Evolutionary conservation across 1,140 invertebrate genomes (phyloP), one percentile per base, ranked within the genome.

Genomic region (Dendroctonus ponderosae): DNA sequence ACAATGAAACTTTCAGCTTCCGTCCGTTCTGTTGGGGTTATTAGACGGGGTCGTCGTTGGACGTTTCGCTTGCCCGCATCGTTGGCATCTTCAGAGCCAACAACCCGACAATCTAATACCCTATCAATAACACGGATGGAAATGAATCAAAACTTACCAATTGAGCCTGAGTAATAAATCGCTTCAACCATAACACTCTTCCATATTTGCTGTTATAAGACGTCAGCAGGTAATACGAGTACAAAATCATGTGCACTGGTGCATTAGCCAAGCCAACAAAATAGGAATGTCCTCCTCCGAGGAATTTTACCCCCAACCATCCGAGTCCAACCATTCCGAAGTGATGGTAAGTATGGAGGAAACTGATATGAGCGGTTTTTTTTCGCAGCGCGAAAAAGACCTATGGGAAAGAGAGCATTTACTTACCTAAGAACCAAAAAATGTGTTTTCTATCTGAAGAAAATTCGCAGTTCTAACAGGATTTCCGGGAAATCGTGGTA

Each of bases 281-380:
- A 4, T 84, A 81, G 0, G 81, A 81, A 70, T 87, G 85, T 6
- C 85, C 86, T 37, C 88, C 90, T 86, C 79, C 49, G 82, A 82
- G 66, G 70, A 75, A 91, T 79, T 89, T 91, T 0, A 83, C 80
- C 46, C 81, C 83, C 38, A 81, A 72, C 86, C 86, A 91, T 6
- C 80, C 80, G 3, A 85, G 81, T 0, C 86, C 60, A 7, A 85
- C 83, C 85, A 94, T 93, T 9, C 88, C 87, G 6, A 87, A 82
- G 77, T 96, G 93, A 77, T 96, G 93, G 76, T 94, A 93, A 2
- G 95, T 87, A 71, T 96, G 93, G 12, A 96, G 83, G 74, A 94
- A 92, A 6, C 90, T 88, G 5, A 94, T 81, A 75, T 96, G 92
- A 68, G 85, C 86, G 62, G 89, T 84, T 75, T 95, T 96, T 78